These are phyloP conservation scores for Onychostoma macrolepis DNA, from an alignment of 2,113 vertebrate genomes.

Conservation along the genomic window DNA sequence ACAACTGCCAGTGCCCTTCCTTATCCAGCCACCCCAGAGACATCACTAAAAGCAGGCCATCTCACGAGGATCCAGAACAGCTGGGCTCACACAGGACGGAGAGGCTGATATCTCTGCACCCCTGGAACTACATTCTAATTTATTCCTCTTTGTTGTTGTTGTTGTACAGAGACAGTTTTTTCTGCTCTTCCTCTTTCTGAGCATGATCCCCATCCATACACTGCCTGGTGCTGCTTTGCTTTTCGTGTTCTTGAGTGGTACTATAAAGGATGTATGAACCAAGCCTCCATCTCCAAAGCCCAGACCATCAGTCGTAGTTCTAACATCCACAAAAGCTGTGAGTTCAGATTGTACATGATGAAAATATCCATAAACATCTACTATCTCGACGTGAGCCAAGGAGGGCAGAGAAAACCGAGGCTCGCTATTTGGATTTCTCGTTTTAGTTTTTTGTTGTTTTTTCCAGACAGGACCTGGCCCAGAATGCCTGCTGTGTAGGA, in stretches of 20 bases:
- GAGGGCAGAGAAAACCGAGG: conserved; percentile 63
- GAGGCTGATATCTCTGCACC: conserved; percentile 49
- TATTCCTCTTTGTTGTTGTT: conserved; percentile 55
- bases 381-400: conserved; percentile 57
- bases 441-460: conserved; percentile 56
- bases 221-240: conserved; percentile 77
- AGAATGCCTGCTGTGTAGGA: conserved; percentile 79
- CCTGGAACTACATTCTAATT: conserved; percentile 64
- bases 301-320: conserved; percentile 65
- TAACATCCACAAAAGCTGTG: conserved; percentile 81
- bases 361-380: conserved; percentile 54
- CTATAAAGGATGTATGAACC: conserved; percentile 80
- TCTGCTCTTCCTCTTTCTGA: conserved; percentile 62
- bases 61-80: conserved; percentile 63
- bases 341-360: conserved; percentile 69
- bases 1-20: conserved; percentile 19
- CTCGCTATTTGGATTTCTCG: conserved; percentile 68
- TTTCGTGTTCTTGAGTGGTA: conserved; percentile 80
- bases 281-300: conserved; percentile 64
- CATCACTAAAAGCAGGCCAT: conserved; percentile 49
- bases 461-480: conserved; percentile 59
- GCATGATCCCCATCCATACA: conserved; percentile 71
- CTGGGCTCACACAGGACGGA: conserved; percentile 53
- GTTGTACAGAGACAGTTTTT: conserved; percentile 12
- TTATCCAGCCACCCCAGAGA: conserved; percentile 63